Percentiles rank a stretch among this genome's conserved stretches.
Evolutionary conservation across 2,113 vertebrate species (phyloP).

Genomic region (Catagonus wagneri): DNA sequence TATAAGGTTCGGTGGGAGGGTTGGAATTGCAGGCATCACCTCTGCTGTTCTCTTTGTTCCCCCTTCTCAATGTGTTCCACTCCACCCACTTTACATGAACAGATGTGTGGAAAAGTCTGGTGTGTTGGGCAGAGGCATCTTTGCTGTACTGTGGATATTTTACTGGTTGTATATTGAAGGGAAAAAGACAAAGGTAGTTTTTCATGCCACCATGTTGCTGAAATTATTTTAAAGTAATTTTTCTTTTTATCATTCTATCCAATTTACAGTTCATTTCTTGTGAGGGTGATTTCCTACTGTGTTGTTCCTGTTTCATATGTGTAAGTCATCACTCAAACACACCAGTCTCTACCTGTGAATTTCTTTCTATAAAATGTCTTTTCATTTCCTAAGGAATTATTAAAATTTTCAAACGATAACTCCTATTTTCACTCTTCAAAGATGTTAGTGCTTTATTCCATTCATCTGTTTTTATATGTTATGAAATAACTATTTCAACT

Average conservation of each 20-base stretch:
- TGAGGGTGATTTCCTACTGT: background rate
- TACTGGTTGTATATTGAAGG: background rate
- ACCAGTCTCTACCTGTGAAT: background rate
- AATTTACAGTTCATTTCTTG: background rate
- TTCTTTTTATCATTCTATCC: background rate
- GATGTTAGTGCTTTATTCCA: background rate
- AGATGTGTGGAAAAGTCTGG: background rate
- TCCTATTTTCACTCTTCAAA: background rate
- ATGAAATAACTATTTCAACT: background rate
- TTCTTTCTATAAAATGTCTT: background rate
- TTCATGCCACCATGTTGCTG: background rate
- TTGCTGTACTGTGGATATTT: background rate
- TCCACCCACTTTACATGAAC: background rate
- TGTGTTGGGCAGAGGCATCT: background rate
- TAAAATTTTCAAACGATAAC: background rate
- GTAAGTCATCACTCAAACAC: background rate
- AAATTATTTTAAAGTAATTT: background rate
- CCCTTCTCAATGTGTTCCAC: background rate
- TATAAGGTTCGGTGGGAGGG: background rate
- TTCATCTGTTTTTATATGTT: background rate
- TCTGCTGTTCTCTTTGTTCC: background rate
- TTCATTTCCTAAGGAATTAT: background rate
- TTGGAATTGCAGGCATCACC: background rate
- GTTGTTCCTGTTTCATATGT: background rate
- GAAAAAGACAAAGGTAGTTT: background rate